These are phyloP conservation scores for Cyphomyrus discorhynchus DNA, from an alignment of 2,113 vertebrate species.

Conservation along the genomic window DNA sequence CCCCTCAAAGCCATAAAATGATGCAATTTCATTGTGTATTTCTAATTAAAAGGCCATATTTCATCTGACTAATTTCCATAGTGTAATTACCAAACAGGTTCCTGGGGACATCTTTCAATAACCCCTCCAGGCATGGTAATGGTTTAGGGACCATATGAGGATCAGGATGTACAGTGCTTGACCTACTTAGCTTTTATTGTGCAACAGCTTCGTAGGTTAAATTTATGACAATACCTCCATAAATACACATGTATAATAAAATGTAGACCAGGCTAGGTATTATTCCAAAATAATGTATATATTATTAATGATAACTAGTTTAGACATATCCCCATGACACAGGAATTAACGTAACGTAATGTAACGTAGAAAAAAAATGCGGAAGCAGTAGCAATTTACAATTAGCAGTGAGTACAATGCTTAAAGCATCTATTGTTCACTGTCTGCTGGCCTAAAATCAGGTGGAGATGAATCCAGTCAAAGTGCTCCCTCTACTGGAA, in stretches of 20 bases:
- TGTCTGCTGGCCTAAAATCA: not conserved
- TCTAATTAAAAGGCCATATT: slow-evolving; percentile 68
- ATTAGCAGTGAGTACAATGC: not conserved
- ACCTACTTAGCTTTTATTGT: not conserved
- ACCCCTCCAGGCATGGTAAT: slow-evolving; percentile 39
- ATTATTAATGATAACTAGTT: not conserved
- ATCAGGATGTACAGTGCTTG: not conserved
- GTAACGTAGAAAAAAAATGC: not conserved
- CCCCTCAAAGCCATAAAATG: slow-evolving; percentile 38
- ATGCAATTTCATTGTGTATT: slow-evolving; percentile 58
- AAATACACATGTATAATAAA: not conserved
- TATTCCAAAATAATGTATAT: not conserved
- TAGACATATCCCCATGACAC: not conserved
- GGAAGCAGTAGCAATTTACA: not conserved
- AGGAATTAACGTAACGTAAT: not conserved
- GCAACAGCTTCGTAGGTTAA: not conserved
- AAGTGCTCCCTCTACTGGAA: slow-evolving; percentile 44
- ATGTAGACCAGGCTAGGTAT: not conserved
- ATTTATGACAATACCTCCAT: not conserved
- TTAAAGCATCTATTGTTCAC: not conserved
- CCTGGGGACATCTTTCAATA: slow-evolving; percentile 53
- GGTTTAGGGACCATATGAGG: slow-evolving; percentile 11
- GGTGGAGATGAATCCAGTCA: slow-evolving; percentile 22
- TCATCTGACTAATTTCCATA: slow-evolving; percentile 68
- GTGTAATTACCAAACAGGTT: slow-evolving; percentile 66